Conservation (phyloP, 1,140 invertebrate genomes). For the Ceratosolen fusciceps region DNA sequence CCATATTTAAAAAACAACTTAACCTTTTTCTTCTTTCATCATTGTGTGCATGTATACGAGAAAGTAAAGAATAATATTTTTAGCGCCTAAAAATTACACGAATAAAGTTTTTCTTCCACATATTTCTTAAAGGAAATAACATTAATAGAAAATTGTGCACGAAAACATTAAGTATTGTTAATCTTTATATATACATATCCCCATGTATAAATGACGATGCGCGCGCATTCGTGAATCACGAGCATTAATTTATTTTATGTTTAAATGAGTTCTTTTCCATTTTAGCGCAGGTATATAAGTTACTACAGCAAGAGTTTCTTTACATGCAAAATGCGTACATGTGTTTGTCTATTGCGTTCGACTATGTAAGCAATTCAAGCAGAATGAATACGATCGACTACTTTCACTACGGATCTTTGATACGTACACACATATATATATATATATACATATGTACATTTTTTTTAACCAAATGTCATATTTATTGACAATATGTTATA, state of each 20-base stretch:
- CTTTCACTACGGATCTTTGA: no score
- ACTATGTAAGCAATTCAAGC: no score
- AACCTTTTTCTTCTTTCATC: constrained; percentile 22
- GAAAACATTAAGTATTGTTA: background rate
- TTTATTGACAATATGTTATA: no score
- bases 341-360: no score
- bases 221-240: no score
- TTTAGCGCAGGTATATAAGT: no score
- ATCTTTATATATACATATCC: background rate
- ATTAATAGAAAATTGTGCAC: background rate
- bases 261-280: no score
- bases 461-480: background rate
- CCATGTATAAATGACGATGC: background rate
- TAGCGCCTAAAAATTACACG: background rate
- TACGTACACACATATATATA: background rate
- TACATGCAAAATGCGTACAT: no score
- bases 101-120: background rate
- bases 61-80: background rate
- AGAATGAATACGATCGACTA: no score
- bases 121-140: background rate
- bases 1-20: background rate
- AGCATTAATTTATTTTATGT: no score
- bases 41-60: background rate
- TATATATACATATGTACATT: background rate
- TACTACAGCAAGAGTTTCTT: no score